Percentiles rank a stretch among this genome's conserved stretches.
Evolutionary conservation across 2,797 vertebrate species (phyloP).

Genomic region (Myoxocephalus aenaeus): DNA sequence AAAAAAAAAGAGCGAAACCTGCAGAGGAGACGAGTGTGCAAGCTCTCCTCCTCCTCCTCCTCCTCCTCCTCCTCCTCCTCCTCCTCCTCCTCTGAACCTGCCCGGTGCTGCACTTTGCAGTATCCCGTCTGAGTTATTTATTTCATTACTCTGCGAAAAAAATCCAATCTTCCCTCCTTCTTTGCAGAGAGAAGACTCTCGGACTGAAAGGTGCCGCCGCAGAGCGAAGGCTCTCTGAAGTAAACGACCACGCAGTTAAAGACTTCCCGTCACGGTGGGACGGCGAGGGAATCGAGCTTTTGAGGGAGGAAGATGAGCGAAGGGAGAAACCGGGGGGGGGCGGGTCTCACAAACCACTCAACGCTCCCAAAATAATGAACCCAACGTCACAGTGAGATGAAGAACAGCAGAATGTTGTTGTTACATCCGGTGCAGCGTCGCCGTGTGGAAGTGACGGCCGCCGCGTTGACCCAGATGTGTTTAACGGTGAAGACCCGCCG

Average conservation of each 20-base stretch:
- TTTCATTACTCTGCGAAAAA: slow-evolving; percentile 60
- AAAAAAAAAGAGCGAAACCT: neutral
- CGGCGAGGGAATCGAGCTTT: too few relatives aligned
- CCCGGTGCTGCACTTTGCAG: slow-evolving; percentile 38
- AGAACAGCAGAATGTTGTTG: too few relatives aligned
- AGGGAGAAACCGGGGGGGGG: too few relatives aligned
- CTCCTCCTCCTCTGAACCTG: slow-evolving; percentile 37
- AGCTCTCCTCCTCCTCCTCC: slow-evolving; percentile 34
- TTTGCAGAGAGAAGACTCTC: slow-evolving; percentile 27
- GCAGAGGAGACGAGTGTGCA: slow-evolving; percentile 1
- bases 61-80: slow-evolving; percentile 36
- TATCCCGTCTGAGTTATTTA: slow-evolving; percentile 51
- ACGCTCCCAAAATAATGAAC: slow-evolving; percentile 15
- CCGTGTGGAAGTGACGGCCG: too few relatives aligned
- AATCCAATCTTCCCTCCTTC: neutral
- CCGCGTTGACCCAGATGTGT: too few relatives aligned
- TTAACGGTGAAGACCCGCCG: too few relatives aligned
- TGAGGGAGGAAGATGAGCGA: too few relatives aligned
- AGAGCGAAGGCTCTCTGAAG: slow-evolving; percentile 19
- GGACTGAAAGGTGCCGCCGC: slow-evolving; percentile 14
- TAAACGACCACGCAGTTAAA: slow-evolving; percentile 46
- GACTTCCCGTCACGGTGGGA: slow-evolving; percentile 39
- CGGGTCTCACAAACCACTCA: neutral
- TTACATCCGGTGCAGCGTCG: too few relatives aligned
- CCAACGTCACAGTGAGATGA: neutral